Conservation (phyloP, 1,140 invertebrate genomes). For the Aphaenogaster ashmeadi region DNA sequence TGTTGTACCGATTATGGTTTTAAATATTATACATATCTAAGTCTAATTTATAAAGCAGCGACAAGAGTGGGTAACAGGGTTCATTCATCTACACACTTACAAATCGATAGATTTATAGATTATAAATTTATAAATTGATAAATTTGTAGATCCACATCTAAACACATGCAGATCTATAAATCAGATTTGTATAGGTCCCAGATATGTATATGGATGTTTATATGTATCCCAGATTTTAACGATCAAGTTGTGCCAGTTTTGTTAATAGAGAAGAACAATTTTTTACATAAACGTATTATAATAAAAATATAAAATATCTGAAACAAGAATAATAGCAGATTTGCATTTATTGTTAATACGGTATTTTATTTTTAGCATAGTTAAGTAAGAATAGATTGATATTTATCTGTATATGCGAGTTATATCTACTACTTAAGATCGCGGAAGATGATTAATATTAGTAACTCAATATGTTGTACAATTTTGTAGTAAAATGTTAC, state of each 20-base stretch:
- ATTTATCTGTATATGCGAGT: no score
- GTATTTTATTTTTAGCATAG: no score
- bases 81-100: conserved; percentile 29
- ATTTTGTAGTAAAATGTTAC: no score
- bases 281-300: not conserved
- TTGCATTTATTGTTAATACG: no score
- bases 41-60: not conserved
- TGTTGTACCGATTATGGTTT: conserved; percentile 1
- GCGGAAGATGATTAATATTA: no score
- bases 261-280: not conserved
- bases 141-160: conserved; percentile 40
- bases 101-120: conserved; percentile 19
- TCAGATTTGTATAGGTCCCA: not conserved
- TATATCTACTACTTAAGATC: no score
- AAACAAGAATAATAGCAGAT: no score
- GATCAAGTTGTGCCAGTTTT: not conserved
- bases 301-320: no score
- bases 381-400: no score
- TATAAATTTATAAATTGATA: conserved; percentile 19
- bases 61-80: not conserved
- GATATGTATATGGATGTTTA: not conserved
- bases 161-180: conserved; percentile 27
- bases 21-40: conserved; percentile 26
- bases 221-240: not conserved
- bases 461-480: no score